phyloP scores from a whole-genome alignment of 1,140 invertebrate species.

The Drosophila kikkawai region DNA sequence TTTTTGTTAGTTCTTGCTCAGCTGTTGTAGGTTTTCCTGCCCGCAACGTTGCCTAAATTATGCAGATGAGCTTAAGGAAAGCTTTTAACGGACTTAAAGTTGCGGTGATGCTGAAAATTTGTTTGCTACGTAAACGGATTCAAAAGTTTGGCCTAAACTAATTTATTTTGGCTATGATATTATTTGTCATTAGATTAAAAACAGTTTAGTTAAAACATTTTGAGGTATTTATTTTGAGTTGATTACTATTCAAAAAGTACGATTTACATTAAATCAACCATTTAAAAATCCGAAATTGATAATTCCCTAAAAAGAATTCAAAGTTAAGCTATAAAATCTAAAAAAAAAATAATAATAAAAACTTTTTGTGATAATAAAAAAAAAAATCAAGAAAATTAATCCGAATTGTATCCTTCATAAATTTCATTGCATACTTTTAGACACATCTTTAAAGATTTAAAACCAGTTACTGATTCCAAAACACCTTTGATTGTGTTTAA shows the following conservation, averaged over 20 bases:
- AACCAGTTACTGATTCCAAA: too few relatives aligned
- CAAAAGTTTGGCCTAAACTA: not conserved
- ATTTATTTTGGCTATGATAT: not conserved
- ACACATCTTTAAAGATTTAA: not conserved
- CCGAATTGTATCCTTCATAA: too few relatives aligned
- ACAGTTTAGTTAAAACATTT: not conserved
- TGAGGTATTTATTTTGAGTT: not conserved
- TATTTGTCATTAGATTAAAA: not conserved
- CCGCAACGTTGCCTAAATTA: constrained; percentile 40
- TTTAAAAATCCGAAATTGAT: too few relatives aligned
- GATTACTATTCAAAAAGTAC: not conserved
- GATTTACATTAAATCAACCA: too few relatives aligned
- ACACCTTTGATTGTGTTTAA: too few relatives aligned
- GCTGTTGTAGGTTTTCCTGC: not conserved
- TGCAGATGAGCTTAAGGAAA: constrained; percentile 35
- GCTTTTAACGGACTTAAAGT: constrained; percentile 31
- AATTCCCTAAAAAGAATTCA: too few relatives aligned
- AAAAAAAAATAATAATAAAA: too few relatives aligned
- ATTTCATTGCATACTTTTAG: not conserved
- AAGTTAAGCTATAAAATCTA: too few relatives aligned
- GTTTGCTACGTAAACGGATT: constrained; percentile 24
- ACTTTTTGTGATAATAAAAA: too few relatives aligned
- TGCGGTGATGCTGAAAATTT: constrained; percentile 31
- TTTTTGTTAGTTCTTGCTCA: constrained; percentile 16
- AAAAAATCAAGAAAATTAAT: too few relatives aligned